Conservation (phyloP, 2,888 invertebrate species). For the Nematopogon swammerdamellus region DNA sequence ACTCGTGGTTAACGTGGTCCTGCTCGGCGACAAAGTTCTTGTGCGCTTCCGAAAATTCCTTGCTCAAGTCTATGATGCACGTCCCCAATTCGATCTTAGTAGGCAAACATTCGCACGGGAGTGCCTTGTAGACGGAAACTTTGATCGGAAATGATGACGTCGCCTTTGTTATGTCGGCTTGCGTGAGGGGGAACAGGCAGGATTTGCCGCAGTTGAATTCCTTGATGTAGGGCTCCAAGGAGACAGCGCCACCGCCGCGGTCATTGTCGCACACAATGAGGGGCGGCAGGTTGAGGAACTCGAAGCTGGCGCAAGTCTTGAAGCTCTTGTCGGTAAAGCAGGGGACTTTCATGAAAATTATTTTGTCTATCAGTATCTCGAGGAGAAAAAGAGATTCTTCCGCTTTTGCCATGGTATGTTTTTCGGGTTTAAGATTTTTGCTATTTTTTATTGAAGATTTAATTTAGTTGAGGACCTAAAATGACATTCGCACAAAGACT, state of each 20-base stretch:
- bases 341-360: conserved; percentile 36
- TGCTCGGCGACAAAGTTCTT: conserved; percentile 44
- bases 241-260: conserved; percentile 30
- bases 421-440: background rate
- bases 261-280: conserved; percentile 63
- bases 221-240: conserved; percentile 36
- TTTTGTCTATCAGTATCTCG: conserved; percentile 60
- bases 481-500: too few species aligned
- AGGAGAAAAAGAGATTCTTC: conserved; percentile 60
- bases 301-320: conserved; percentile 60
- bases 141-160: conserved; percentile 54
- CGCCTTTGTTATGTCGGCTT: conserved; percentile 47
- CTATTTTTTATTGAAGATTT: too few species aligned
- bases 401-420: conserved; percentile 23
- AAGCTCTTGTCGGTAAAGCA: conserved; percentile 43
- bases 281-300: conserved; percentile 55
- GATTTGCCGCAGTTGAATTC: conserved; percentile 63
- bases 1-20: conserved; percentile 47
- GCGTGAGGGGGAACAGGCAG: conserved; percentile 62
- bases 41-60: conserved; percentile 57
- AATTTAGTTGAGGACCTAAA: too few species aligned
- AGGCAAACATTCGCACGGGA: conserved; percentile 60
- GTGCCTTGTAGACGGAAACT: conserved; percentile 55
- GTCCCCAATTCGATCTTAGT: conserved; percentile 60
- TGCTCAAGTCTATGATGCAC: conserved; percentile 56